Evolutionary conservation across 1,140 invertebrate species (phyloP).

Genomic region (Euura saliciscinereae): DNA sequence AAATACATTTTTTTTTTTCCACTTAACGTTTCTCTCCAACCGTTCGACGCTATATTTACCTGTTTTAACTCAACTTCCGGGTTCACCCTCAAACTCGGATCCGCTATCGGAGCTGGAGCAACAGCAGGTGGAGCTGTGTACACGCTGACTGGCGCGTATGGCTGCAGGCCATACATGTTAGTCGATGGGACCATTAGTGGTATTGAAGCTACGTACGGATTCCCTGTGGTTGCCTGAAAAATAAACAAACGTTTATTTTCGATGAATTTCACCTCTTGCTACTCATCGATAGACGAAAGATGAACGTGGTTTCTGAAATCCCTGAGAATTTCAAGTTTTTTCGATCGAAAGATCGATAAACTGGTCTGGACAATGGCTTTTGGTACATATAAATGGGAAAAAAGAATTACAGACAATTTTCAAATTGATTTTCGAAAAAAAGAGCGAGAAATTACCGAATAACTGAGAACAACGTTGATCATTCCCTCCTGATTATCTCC

Average conservation of each 20-base stretch:
- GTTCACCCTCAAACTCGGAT: constrained; percentile 50
- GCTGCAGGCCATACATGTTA: constrained; percentile 50
- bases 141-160: constrained; percentile 56
- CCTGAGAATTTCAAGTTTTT: too few relatives aligned
- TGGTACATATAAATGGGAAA: background rate
- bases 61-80: constrained; percentile 80
- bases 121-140: constrained; percentile 51
- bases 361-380: too few relatives aligned
- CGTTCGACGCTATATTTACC: constrained; percentile 52
- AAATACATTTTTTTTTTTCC: constrained; percentile 17
- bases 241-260: background rate
- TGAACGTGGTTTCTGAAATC: background rate
- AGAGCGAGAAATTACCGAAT: constrained; percentile 66
- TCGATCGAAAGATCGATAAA: too few relatives aligned
- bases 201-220: constrained; percentile 44
- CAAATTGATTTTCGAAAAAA: background rate
- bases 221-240: constrained; percentile 22
- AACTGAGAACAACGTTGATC: constrained; percentile 79
- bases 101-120: constrained; percentile 43
- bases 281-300: constrained; percentile 10
- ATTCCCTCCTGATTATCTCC: constrained; percentile 92
- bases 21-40: background rate
- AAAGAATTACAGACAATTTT: background rate
- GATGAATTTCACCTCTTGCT: too few relatives aligned
- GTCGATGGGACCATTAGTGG: constrained; percentile 69